Base-by-base conservation (phyloP, 2,797 vertebrate genomes). In the Pipistrellus pygmaeus region DNA sequence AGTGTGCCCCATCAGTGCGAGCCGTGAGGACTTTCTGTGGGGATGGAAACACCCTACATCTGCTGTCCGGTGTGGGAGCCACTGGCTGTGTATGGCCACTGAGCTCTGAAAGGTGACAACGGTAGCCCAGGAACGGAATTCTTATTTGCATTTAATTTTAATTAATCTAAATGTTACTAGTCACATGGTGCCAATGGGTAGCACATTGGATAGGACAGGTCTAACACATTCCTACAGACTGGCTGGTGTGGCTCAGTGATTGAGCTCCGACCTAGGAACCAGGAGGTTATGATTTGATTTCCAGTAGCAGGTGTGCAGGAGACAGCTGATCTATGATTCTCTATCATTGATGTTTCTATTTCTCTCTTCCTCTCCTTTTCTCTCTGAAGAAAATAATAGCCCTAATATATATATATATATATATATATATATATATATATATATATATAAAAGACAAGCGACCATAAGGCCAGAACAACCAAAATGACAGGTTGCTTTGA, bases 151-250 rank as follows among this genome's bases (percentile, higher is more conserved):
- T 62, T 94, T 88, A 5, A 62, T 83, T 86, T 81, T 68, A 85
- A n/a, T 88, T 87, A 41, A 81, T 78, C 82, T 51, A 85, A 60
- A 71, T 85, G 53, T 64, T 78, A 94, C 68, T 60, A 25, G 25
- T 14, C 32, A n/a, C 51, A 53, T n/a, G 38, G 32, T 30, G 13
- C 41, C 85, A 9, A 13, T 51, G 46, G 30, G 76, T 44, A 57
- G 27, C 51, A 4, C 32, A 41, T 48, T 85, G 32, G 12, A 15
- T 46, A 32, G 35, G 41, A 27, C 7, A 14, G 14, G 1, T 85
- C 76, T 60, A 44, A 75, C 41, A n/a, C 27, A 18, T 87, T 90
- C 25, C 23, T 75, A 2, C 4, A 76, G 44, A 14, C 27, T 62
- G 60, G 12, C 60, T 62, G 27, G 60, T 62, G 5, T 60, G 57